These are phyloP conservation scores for Caenorhabditis doughertyi DNA, from an alignment of 2,888 invertebrate species.

Conservation along the genomic window DNA sequence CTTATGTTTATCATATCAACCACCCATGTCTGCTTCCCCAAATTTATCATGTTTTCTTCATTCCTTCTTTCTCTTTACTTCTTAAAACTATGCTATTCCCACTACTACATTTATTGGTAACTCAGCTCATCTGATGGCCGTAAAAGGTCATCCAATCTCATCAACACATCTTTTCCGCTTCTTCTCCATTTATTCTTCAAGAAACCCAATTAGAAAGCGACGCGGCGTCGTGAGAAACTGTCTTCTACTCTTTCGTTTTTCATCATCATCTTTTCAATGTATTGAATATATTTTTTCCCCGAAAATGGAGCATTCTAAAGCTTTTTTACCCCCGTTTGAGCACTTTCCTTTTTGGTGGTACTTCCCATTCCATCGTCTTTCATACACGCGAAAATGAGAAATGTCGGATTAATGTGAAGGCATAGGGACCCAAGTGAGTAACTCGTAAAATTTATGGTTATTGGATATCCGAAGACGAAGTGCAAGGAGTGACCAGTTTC, in stretches of 20 bases:
- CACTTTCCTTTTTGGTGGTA: conserved; percentile 1
- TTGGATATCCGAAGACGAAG: conserved; percentile 49
- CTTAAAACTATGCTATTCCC: background rate
- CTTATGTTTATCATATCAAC: conserved; percentile 50
- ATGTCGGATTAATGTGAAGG: conserved; percentile 55
- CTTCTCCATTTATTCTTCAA: conserved; percentile 31
- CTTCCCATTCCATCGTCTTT: conserved; percentile 11
- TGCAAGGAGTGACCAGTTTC: conserved; percentile 21
- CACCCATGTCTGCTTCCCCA: conserved; percentile 7
- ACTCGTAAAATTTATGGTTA: conserved; percentile 63
- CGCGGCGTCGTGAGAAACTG: conserved; percentile 58
- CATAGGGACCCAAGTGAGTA: conserved; percentile 26
- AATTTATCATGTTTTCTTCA: conserved; percentile 27
- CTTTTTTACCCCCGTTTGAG: conserved; percentile 29
- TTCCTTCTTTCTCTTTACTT: background rate
- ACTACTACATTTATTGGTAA: conserved; percentile 2
- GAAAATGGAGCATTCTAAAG: conserved; percentile 10
- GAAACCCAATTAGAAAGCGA: conserved; percentile 64
- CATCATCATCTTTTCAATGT: conserved; percentile 52
- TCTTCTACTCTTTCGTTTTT: conserved; percentile 17
- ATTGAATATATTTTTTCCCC: conserved; percentile 49
- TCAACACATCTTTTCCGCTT: conserved; percentile 51
- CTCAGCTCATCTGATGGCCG: conserved; percentile 33
- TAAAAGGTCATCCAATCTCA: conserved; percentile 62
- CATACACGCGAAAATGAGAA: conserved; percentile 38